Evolutionary conservation across 2,113 vertebrate species (phyloP).

Genomic region (Plotosus lineatus): DNA sequence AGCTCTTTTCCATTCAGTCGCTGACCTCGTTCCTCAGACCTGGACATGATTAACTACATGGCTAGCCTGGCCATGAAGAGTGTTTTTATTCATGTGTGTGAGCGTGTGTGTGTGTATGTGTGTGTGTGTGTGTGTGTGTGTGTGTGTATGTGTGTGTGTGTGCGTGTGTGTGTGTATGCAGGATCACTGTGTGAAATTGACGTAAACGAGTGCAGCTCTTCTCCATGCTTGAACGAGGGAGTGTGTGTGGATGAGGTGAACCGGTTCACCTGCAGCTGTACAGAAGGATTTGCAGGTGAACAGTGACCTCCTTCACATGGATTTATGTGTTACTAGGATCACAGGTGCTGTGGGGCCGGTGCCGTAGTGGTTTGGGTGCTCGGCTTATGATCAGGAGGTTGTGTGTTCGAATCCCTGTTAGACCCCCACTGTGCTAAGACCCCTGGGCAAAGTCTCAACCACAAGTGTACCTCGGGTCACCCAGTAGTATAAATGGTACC

Average conservation of each 20-base stretch:
- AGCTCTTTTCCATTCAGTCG: conserved; percentile 39
- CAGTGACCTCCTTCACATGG: conserved; percentile 4
- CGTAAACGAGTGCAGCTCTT: conserved; percentile 88
- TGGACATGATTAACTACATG: conserved; percentile 36
- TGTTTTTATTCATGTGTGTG: conserved; percentile 19
- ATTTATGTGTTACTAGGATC: too few relatives aligned
- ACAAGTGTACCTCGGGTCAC: too few relatives aligned
- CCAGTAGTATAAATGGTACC: too few relatives aligned
- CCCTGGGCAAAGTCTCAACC: too few relatives aligned
- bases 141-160: conserved; percentile 33
- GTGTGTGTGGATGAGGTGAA: conserved; percentile 84
- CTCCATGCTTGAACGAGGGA: conserved; percentile 86
- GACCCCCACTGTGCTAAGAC: too few relatives aligned
- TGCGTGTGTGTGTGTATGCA: conserved; percentile 55
- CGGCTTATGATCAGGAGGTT: too few relatives aligned
- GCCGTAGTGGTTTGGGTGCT: too few relatives aligned
- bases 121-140: background rate
- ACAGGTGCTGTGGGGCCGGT: too few relatives aligned
- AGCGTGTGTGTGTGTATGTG: conserved; percentile 6
- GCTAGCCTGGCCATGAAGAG: conserved; percentile 1
- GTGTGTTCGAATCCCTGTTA: too few relatives aligned
- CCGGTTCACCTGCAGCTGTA: conserved; percentile 81
- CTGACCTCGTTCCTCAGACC: conserved; percentile 31
- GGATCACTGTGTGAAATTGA: conserved; percentile 87
- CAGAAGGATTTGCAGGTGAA: conserved; percentile 83